Conservation (phyloP, 1,140 invertebrate species). For the Lethrus apterus region DNA sequence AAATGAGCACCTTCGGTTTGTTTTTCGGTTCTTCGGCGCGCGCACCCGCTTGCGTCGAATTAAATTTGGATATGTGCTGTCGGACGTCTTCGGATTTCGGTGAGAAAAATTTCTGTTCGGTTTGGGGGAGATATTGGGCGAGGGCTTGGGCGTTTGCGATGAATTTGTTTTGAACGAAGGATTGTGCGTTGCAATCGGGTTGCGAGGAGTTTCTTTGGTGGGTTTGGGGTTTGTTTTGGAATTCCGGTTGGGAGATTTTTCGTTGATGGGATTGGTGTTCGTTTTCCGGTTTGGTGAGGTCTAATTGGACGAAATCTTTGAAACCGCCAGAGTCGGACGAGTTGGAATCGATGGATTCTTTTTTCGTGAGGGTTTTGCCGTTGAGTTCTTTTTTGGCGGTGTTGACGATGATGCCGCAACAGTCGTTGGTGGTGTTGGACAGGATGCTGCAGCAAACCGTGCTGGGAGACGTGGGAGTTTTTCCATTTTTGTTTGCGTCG, state of each 20-base stretch:
- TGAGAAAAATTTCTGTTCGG: constrained; percentile 30
- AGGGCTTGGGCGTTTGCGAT: constrained; percentile 35
- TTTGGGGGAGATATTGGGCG: constrained; percentile 34
- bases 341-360: constrained; percentile 39
- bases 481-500: constrained; percentile 1
- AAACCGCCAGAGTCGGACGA: constrained; percentile 41
- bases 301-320: constrained; percentile 38
- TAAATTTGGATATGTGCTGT: constrained; percentile 25
- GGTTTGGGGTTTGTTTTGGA: constrained; percentile 23
- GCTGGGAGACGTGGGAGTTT: constrained; percentile 35
- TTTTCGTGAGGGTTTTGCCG: constrained; percentile 33
- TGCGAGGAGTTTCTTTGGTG: constrained; percentile 35
- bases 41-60: constrained; percentile 11
- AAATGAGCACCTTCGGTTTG: constrained; percentile 26
- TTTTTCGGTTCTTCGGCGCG: constrained; percentile 25
- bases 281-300: constrained; percentile 15
- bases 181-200: constrained; percentile 27
- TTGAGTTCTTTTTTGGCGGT: constrained; percentile 34
- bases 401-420: constrained; percentile 35
- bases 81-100: constrained; percentile 16
- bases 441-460: constrained; percentile 41
- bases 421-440: constrained; percentile 36
- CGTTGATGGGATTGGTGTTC: constrained; percentile 27
- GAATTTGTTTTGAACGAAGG: constrained; percentile 23
- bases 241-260: constrained; percentile 36